Evolutionary conservation across 2,797 vertebrate species (phyloP), one percentile per base, ranked within the genome.

Genomic region (Macropodus opercularis): DNA sequence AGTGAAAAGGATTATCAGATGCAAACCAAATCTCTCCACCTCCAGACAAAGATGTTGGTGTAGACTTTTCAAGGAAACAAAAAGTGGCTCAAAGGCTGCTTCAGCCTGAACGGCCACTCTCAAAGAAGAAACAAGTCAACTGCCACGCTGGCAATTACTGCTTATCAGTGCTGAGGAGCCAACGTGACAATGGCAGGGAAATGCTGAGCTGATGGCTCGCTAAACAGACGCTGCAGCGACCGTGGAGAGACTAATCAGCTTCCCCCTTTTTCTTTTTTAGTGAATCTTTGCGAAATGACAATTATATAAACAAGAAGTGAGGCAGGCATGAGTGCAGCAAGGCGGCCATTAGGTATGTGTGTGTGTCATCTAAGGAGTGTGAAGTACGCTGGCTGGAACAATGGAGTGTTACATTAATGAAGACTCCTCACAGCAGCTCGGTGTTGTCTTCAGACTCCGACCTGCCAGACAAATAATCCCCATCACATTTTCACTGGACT

Each of bases 1-100:
- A 89, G 80, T 82, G 80, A 88, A 87, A 87, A 53, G 72, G 72
- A 87, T 89, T 90, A 90, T 87, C 86, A 81, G 83, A 87, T 86
- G 81, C 68, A 76, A 84, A 77, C 59, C 12, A 71, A 86, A 86
- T 83, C 84, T 73, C 68, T 56, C 74, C 77, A 83, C 85, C 82
- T 89, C 84, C 72, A 79, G 79, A 87, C 81, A 85, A 87, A 90
- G 81, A 85, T 78, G 81, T 49, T 57, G 71, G 87, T 85, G 83
- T 83, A 62, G 71, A 84, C 76, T 81, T 86, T 87, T 80, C 63
- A 78, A 23, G 48, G 54, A 57, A 73, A 89, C 73, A 85, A 85
- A 82, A 80, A 71, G 50, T 50, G 34, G 73, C 75, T 71, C 47
- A 72, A 83, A 79, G 75, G 70, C 53, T 26, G 61, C 80, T 82